These are phyloP conservation scores for Adineta ricciae DNA, from an alignment of 2,888 invertebrate genomes.

Conservation along the genomic window DNA sequence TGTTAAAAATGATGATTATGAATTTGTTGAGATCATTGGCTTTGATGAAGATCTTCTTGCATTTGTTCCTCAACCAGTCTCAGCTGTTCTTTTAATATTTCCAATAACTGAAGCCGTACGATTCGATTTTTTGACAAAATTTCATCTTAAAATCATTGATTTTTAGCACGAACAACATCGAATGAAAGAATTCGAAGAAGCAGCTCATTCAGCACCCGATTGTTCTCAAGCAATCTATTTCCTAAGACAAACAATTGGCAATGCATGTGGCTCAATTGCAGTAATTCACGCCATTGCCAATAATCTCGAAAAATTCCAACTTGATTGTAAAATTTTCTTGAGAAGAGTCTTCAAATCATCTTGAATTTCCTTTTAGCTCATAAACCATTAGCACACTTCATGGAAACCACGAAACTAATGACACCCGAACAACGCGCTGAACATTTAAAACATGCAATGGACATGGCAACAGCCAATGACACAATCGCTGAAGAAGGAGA, in stretches of 20 bases:
- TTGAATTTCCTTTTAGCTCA: not conserved
- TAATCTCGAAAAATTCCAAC: conserved; percentile 20
- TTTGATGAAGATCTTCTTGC: conserved; percentile 74
- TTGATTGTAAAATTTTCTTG: conserved; percentile 25
- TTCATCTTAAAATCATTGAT: too few relatives aligned
- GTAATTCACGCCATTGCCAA: conserved; percentile 33
- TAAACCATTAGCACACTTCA: conserved; percentile 30
- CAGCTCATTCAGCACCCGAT: not conserved
- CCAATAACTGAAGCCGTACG: conserved; percentile 63
- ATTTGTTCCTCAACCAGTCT: conserved; percentile 74
- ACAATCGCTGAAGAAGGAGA: conserved; percentile 28
- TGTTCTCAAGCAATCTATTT: conserved; percentile 26
- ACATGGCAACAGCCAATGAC: conserved; percentile 27
- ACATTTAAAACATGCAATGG: conserved; percentile 24
- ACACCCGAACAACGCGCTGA: conserved; percentile 32
- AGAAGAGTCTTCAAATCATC: not conserved
- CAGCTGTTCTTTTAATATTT: conserved; percentile 75
- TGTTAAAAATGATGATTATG: conserved; percentile 64
- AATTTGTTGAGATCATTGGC: conserved; percentile 78
- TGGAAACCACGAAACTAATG: conserved; percentile 28
- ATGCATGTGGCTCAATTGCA: conserved; percentile 34
- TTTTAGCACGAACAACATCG: conserved; percentile 8
- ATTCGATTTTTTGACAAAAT: too few relatives aligned
- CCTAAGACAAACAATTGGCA: conserved; percentile 32
- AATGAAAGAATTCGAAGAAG: conserved; percentile 2